Conservation (phyloP, 2,113 vertebrate genomes). For the Australoheros scitulus region DNA sequence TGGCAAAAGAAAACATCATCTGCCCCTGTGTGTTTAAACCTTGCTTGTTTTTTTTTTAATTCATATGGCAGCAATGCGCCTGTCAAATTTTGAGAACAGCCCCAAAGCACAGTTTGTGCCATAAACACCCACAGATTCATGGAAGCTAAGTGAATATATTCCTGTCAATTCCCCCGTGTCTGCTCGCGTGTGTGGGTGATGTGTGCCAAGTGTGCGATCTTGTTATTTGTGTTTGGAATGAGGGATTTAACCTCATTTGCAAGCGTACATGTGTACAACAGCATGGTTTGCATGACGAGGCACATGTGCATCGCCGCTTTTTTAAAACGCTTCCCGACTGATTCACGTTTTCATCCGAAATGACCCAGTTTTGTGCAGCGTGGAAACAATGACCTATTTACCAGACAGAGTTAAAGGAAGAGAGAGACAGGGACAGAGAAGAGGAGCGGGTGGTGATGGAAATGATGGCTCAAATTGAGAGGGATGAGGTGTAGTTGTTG, state of each 20-base stretch:
- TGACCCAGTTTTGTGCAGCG: slow-evolving; percentile 65
- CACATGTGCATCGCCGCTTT: slow-evolving; percentile 4
- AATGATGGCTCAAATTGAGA: slow-evolving; percentile 28
- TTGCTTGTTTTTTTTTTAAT: background rate
- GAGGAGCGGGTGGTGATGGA: background rate
- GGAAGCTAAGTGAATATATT: slow-evolving; percentile 31
- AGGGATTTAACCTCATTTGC: slow-evolving; percentile 58
- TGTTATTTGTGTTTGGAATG: slow-evolving; percentile 32
- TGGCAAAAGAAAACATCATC: slow-evolving; percentile 13
- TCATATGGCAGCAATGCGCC: background rate
- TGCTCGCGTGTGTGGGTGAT: slow-evolving; percentile 6
- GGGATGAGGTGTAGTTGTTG: background rate
- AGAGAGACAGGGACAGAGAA: background rate
- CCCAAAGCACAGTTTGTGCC: slow-evolving; percentile 40
- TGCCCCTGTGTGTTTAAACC: background rate
- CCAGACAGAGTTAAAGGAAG: slow-evolving; percentile 32
- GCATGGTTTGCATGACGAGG: background rate
- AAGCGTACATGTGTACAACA: slow-evolving; percentile 6
- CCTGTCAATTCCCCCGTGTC: background rate
- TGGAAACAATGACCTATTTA: slow-evolving; percentile 71
- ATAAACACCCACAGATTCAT: slow-evolving; percentile 46
- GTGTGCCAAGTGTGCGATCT: slow-evolving; percentile 15
- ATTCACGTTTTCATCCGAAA: slow-evolving; percentile 53
- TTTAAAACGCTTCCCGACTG: slow-evolving; percentile 44
- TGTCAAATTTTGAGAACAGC: slow-evolving; percentile 28